Base-by-base conservation (phyloP, 2,888 invertebrate genomes). In the Graphium colonna region DNA sequence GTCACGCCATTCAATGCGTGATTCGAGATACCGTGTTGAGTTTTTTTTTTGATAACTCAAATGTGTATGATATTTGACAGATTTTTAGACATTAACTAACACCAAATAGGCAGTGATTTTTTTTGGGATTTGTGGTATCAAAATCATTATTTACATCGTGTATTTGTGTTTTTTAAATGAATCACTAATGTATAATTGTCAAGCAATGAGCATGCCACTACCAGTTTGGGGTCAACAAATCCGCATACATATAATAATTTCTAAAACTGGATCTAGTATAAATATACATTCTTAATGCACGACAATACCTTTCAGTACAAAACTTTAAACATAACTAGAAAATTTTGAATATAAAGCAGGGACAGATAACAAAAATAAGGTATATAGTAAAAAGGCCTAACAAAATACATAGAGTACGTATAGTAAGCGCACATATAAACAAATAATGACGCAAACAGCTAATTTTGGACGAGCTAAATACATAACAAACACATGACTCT, bases 361-460 rank as follows among this genome's bases (percentile, higher is more conserved):
- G 10, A 33, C 33, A 33, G n/a, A 10, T 7, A 33, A 33, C 33
- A 28, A n/a, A 43, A 8, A 26, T 7, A 36, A 46, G 31, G 1
- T 28, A 3, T 36, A 43, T 21, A 43, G 33, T n/a, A n/a, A 33
- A n/a, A n/a, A 2, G 7, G n/a, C 9, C 26, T 26, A 5, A 5
- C 26, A 33, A 33, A 33, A 36, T 26, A 12, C 8, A 45, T 16
- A 45, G n/a, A n/a, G n/a, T n/a, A 13, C 1, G n/a, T 17, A 17
- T 10, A 16, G 8, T 17, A 51, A 43, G 33, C 45, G 46, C 38
- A 51, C 45, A 54, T 40, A 12, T 21, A 15, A 16, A 51, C 26
- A 42, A 8, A 38, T 38, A 21, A 36, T 16, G 12, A 41, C 47
- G 31, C 17, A 12, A 7, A 31, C n/a, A n/a, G n/a, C n/a, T n/a